A percentile compares a stretch with the other conserved stretches of the same genome.
These are phyloP conservation scores for Hydropsyche betteni DNA, from an alignment of 2,888 invertebrate species.

Conservation along the genomic window DNA sequence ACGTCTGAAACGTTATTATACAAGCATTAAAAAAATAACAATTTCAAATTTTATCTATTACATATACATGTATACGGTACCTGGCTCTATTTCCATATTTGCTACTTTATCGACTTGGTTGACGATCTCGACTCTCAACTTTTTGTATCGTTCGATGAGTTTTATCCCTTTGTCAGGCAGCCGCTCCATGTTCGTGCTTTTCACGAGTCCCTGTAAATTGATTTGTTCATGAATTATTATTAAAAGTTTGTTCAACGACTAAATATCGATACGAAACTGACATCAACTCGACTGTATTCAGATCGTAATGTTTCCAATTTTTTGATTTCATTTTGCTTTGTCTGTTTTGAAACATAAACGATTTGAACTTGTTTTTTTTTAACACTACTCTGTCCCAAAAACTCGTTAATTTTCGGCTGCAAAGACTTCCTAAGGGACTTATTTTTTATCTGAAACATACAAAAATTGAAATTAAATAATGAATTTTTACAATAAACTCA, in stretches of 20 bases:
- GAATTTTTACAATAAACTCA: too few relatives aligned
- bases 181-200: conserved; percentile 59
- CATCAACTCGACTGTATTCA: conserved; percentile 61
- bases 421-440: not conserved
- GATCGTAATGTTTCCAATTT: conserved; percentile 61
- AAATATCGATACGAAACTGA: conserved; percentile 51
- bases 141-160: conserved; percentile 63
- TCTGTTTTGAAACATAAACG: conserved; percentile 61
- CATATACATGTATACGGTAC: conserved; percentile 52
- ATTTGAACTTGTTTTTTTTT: conserved; percentile 60
- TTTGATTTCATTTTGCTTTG: conserved; percentile 61
- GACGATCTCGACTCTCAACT: conserved; percentile 61
- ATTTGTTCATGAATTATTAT: not conserved
- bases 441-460: not conserved
- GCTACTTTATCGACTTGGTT: conserved; percentile 63
- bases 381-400: conserved; percentile 55
- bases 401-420: conserved; percentile 56
- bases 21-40: not conserved
- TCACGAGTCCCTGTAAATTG: conserved; percentile 57
- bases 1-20: conserved; percentile 29
- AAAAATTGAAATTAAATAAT: not conserved
- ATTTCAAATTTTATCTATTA: not conserved
- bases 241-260: not conserved
- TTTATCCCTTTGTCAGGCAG: conserved; percentile 74
- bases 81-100: conserved; percentile 63